phyloP scores from a whole-genome alignment of 2,888 invertebrate species.

The Drosophila peninsularis region DNA sequence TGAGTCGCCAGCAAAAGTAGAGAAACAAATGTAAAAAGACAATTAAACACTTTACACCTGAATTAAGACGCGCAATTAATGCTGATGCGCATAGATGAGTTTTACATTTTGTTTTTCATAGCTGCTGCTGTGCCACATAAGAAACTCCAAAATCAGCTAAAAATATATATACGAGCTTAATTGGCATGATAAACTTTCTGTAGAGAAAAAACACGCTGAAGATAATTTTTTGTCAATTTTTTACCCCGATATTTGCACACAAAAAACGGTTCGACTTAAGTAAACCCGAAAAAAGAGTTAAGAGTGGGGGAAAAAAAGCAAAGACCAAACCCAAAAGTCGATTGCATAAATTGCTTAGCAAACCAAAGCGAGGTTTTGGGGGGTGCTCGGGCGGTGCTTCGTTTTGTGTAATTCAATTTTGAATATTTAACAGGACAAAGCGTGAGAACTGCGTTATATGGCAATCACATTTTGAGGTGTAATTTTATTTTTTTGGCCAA shows the following conservation, averaged over 20 bases:
- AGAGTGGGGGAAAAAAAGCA: slow-evolving; percentile 12
- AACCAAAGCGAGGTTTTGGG: not conserved
- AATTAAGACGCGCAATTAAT: slow-evolving; percentile 20
- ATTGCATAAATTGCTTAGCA: slow-evolving; percentile 70
- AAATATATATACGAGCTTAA: slow-evolving; percentile 44
- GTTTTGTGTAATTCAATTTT: slow-evolving; percentile 65
- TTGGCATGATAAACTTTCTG: slow-evolving; percentile 72
- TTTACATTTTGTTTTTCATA: not conserved
- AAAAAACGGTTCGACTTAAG: slow-evolving; percentile 40
- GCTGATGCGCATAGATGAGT: slow-evolving; percentile 13
- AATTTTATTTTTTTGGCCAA: not conserved
- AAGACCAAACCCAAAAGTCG: slow-evolving; percentile 29
- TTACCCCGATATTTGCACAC: slow-evolving; percentile 59
- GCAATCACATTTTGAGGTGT: slow-evolving; percentile 25
- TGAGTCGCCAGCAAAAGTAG: slow-evolving; percentile 2
- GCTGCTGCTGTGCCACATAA: slow-evolving; percentile 24
- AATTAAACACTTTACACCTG: slow-evolving; percentile 34
- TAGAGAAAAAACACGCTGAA: slow-evolving; percentile 33
- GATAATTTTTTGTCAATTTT: slow-evolving; percentile 24
- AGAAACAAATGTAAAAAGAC: slow-evolving; percentile 31
- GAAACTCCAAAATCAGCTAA: slow-evolving; percentile 55
- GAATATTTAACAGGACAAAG: slow-evolving; percentile 62
- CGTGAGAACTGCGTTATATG: slow-evolving; percentile 62
- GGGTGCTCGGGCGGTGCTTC: not conserved
- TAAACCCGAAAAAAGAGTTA: slow-evolving; percentile 22